Base-by-base conservation (phyloP, 2,797 vertebrate species). In the Cyclopterus lumpus region DNA sequence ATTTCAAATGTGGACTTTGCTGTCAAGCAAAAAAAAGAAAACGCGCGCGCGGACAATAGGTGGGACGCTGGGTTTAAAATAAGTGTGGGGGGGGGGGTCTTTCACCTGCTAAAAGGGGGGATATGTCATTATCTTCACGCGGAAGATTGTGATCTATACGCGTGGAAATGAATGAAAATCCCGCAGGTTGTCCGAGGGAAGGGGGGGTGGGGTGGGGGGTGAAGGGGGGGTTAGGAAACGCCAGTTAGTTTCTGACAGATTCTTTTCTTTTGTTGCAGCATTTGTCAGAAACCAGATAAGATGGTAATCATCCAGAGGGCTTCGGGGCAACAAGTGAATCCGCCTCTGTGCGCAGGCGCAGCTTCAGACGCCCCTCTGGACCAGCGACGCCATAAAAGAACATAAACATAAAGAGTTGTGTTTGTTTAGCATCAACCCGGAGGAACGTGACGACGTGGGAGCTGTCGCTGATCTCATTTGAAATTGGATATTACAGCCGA, bases 401-500 rank as follows among this genome's bases (percentile, higher is more conserved):
- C n/a, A n/a, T n/a, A n/a, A n/a, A n/a, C n/a, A n/a, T n/a, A n/a
- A n/a, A n/a, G n/a, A n/a, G n/a, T n/a, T n/a, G n/a, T n/a, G 36
- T 42, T 40, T 61, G 59, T 61, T 61, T 40, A 8, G 59, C 36
- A 1, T 15, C 1, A 8, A 1, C 9, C 76, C 54, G 75, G 69
- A 85, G 58, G 57, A 81, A 93, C 79, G 88, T 93, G 89, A 84
- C 82, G 67, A 89, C 85, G 67, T 59, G 81, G 89, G 94, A 84
- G 75, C 10, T 67, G 92, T 92, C 93, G 91, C 73, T 85, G 84
- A 88, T 91, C 82, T 81, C 60, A 86, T 40, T 24, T 87, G 94
- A 96, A 96, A 97, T 58, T 60, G 84, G 94, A 97, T 94, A 95
- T 94, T 91, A 87, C 78, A 89, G 90, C 89, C 20, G 71, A 92